Conservation (phyloP, 2,113 vertebrate genomes). For the Pavo muticus region DNA sequence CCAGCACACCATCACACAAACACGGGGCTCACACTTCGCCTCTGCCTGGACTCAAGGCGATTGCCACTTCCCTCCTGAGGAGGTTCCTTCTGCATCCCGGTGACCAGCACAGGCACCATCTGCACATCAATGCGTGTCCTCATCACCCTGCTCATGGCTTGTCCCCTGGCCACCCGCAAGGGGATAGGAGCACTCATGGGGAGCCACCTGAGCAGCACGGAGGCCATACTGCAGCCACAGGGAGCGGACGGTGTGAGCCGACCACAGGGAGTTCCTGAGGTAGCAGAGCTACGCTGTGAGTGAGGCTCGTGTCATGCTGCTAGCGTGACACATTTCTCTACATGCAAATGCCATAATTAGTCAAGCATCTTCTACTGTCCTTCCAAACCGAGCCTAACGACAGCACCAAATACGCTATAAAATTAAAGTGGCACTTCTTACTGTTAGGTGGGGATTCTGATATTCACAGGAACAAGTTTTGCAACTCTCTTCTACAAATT, state of each 20-base stretch:
- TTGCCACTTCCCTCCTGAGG: background rate
- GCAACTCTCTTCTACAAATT: background rate
- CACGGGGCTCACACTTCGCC: accelerated
- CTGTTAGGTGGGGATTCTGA: background rate
- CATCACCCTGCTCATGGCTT: accelerated
- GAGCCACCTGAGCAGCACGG: background rate
- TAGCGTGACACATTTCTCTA: background rate
- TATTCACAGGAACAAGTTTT: background rate
- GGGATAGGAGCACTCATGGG: background rate
- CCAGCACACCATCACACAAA: background rate
- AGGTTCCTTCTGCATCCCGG: background rate
- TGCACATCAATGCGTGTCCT: accelerated
- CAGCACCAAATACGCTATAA: background rate
- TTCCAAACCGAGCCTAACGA: background rate
- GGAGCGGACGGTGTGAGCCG: accelerated
- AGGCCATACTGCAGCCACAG: accelerated
- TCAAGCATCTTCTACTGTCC: background rate
- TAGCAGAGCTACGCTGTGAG: background rate
- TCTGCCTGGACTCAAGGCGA: background rate
- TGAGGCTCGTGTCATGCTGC: background rate
- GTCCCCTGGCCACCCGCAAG: accelerated
- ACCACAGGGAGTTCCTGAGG: background rate
- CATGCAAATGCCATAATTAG: background rate
- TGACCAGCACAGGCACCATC: background rate
- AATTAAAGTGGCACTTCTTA: background rate